phyloP scores from a whole-genome alignment of 2,888 invertebrate species.

The Zeuzera pyrina region DNA sequence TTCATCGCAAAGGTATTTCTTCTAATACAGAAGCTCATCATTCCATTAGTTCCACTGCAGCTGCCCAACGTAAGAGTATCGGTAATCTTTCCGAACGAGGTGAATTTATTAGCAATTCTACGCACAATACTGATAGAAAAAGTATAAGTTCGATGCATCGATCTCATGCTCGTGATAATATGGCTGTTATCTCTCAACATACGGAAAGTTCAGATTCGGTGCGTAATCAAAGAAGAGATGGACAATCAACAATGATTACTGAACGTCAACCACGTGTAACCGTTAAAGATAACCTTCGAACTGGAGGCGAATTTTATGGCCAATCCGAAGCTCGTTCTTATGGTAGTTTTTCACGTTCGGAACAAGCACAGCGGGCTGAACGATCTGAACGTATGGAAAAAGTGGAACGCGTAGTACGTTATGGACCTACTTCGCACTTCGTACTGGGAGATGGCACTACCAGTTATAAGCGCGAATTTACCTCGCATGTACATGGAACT shows the following conservation, averaged over 20 bases:
- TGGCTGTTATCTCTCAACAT: conserved; percentile 63
- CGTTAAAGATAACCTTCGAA: conserved; percentile 77
- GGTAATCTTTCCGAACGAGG: conserved; percentile 84
- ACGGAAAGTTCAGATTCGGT: conserved; percentile 50
- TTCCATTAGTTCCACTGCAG: conserved; percentile 80
- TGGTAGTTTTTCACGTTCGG: conserved; percentile 75
- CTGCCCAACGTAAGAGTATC: conserved; percentile 86
- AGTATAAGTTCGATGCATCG: conserved; percentile 87
- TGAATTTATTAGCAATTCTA: conserved; percentile 77
- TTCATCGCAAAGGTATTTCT: conserved; percentile 81
- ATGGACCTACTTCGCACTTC: conserved; percentile 83
- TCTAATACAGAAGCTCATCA: conserved; percentile 82
- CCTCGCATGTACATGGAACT: conserved; percentile 79
- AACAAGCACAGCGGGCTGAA: conserved; percentile 50
- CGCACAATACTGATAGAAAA: conserved; percentile 79
- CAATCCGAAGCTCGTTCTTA: conserved; percentile 81
- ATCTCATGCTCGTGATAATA: conserved; percentile 74
- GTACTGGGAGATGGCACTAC: conserved; percentile 79
- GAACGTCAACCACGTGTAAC: conserved; percentile 77
- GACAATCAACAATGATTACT: conserved; percentile 65
- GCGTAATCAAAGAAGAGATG: conserved; percentile 59
- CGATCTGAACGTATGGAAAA: conserved; percentile 74
- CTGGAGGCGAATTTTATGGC: conserved; percentile 82
- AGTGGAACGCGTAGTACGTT: conserved; percentile 73
- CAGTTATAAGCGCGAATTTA: conserved; percentile 85